Percentiles rank a stretch among this genome's conserved stretches.
phyloP scores from a whole-genome alignment of 2,797 vertebrate genomes.

The Artibeus lituratus region DNA sequence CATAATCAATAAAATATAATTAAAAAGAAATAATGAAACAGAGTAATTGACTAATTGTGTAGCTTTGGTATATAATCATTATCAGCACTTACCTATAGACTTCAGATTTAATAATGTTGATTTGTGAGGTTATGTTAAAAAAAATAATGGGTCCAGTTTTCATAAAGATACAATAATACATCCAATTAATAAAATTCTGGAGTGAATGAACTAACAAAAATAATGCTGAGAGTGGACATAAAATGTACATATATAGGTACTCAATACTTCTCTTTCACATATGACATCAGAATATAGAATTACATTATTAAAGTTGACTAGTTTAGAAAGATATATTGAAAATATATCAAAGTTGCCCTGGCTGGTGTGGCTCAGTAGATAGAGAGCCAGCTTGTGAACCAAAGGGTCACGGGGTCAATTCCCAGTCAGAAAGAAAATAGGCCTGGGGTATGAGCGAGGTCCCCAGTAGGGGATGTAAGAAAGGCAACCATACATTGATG shows the following conservation, averaged over 20 bases:
- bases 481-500: no score
- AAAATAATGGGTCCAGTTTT: neutral
- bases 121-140: neutral
- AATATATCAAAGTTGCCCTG: neutral
- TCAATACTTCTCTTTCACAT: neutral
- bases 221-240: neutral
- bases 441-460: no score
- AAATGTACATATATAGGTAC: neutral
- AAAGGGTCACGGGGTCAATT: no score
- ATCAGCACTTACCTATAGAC: neutral
- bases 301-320: neutral
- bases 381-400: no score
- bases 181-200: neutral
- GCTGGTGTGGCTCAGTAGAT: no score
- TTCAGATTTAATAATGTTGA: neutral
- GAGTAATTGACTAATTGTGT: neutral
- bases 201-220: neutral
- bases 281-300: neutral
- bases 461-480: no score
- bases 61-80: neutral
- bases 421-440: no score
- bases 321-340: neutral
- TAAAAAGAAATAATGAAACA: neutral
- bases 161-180: neutral
- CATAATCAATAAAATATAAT: no score